A percentile compares a stretch with the other conserved stretches of the same genome.
phyloP scores from a whole-genome alignment of 2,113 vertebrate genomes.

The Lophura nycthemera region DNA sequence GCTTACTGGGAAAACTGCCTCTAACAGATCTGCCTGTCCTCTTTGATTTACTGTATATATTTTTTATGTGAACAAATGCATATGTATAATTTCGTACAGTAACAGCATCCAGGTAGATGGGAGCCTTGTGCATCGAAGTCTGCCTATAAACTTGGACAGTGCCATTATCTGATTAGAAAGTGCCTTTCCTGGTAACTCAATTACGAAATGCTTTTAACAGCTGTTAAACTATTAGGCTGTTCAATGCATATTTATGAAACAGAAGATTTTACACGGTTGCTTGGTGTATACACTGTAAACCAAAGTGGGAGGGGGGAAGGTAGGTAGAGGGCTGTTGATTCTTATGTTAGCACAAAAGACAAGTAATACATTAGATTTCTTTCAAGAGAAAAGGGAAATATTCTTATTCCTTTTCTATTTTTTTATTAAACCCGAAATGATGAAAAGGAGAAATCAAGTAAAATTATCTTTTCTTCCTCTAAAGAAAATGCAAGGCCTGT shows the following conservation, averaged over 20 bases:
- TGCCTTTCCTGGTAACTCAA: constrained; percentile 20
- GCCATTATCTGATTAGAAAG: constrained; percentile 39
- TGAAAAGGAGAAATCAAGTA: not conserved
- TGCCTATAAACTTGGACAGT: not conserved
- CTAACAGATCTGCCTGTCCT: not conserved
- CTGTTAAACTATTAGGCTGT: constrained; percentile 39
- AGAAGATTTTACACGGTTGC: not conserved
- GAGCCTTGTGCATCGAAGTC: not conserved
- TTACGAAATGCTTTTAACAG: constrained; percentile 61
- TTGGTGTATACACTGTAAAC: not conserved
- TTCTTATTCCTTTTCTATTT: not conserved
- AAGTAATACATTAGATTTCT: not conserved
- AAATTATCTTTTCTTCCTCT: not conserved
- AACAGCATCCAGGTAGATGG: not conserved
- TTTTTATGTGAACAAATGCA: not conserved
- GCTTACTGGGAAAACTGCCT: not conserved
- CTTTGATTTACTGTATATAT: not conserved
- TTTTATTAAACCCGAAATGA: not conserved
- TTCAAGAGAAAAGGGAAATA: not conserved
- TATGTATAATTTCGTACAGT: not conserved
- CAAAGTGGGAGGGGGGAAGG: not conserved
- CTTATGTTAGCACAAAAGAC: not conserved
- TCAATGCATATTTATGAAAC: constrained; percentile 17
- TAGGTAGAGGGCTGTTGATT: not conserved
- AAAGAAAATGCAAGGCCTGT: not conserved